phyloP scores from a whole-genome alignment of 2,888 invertebrate species.

The Hemicrepidius hirtus region DNA sequence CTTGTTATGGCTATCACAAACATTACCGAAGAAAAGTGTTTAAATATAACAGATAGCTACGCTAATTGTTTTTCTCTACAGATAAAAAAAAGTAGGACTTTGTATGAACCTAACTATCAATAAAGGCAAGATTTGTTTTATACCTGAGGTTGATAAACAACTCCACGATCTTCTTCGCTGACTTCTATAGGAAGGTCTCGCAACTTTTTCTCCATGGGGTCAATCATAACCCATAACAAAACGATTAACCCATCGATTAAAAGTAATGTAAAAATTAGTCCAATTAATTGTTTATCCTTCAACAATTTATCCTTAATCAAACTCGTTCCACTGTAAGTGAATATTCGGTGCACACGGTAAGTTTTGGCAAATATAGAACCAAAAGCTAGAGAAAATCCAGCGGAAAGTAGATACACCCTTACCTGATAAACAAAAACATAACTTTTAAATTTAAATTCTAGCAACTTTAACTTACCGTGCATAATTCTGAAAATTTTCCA shows the following conservation, averaged over 20 bases:
- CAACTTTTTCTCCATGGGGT: constrained; percentile 91
- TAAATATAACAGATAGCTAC: too few relatives aligned
- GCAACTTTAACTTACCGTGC: constrained; percentile 81
- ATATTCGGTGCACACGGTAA: constrained; percentile 93
- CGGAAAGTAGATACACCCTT: constrained; percentile 90
- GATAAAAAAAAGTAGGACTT: too few relatives aligned
- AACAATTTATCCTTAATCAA: constrained; percentile 92
- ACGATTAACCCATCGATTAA: constrained; percentile 89
- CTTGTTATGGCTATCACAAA: too few relatives aligned
- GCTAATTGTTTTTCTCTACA: too few relatives aligned
- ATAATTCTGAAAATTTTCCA: constrained; percentile 85
- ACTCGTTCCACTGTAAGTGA: constrained; percentile 87
- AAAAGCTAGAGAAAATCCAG: constrained; percentile 93
- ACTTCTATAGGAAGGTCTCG: constrained; percentile 89
- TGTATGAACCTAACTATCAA: too few relatives aligned
- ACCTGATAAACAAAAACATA: constrained; percentile 75
- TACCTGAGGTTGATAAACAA: constrained; percentile 91
- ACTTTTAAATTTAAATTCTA: not conserved
- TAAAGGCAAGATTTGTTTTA: too few relatives aligned
- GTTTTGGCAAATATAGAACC: constrained; percentile 97
- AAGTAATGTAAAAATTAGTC: constrained; percentile 86
- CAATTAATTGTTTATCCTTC: constrained; percentile 92
- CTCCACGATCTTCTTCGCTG: constrained; percentile 84
- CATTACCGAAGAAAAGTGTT: too few relatives aligned
- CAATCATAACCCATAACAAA: constrained; percentile 88